These are phyloP conservation scores for Nothocercus julius DNA, from an alignment of 2,113 vertebrate species.

Conservation along the genomic window DNA sequence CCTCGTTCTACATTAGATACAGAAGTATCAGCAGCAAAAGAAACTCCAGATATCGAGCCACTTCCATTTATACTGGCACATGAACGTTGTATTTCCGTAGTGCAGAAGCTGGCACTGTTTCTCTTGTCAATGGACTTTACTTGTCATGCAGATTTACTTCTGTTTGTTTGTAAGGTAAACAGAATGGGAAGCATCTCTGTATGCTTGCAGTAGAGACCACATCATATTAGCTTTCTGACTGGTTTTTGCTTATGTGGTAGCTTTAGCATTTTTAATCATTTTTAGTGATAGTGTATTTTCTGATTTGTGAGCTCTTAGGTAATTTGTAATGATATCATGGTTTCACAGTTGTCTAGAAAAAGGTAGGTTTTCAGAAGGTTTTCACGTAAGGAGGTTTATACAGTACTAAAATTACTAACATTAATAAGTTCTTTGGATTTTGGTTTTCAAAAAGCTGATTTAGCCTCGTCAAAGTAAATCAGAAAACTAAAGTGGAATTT, in stretches of 20 bases:
- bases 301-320: neutral
- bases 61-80: slow-evolving; percentile 97
- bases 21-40: slow-evolving; percentile 90
- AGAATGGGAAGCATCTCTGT: neutral
- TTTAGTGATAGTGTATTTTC: neutral
- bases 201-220: neutral
- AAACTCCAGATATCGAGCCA: slow-evolving; percentile 93
- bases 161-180: slow-evolving; percentile 97
- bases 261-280: neutral
- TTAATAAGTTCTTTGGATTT: neutral
- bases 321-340: accelerated
- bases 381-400: neutral
- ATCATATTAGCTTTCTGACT: neutral
- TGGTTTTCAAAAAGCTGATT: neutral
- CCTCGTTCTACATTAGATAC: slow-evolving; percentile 94
- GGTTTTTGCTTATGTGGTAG: neutral
- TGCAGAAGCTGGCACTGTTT: slow-evolving; percentile 95
- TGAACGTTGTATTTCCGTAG: slow-evolving; percentile 96
- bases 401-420: neutral
- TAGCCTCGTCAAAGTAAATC: neutral
- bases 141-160: slow-evolving; percentile 95
- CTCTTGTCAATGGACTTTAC: slow-evolving; percentile 99
- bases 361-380: neutral
- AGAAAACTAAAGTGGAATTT: neutral
- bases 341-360: neutral